phyloP scores from a whole-genome alignment of 2,113 vertebrate genomes.

The Macquaria ambigua region DNA sequence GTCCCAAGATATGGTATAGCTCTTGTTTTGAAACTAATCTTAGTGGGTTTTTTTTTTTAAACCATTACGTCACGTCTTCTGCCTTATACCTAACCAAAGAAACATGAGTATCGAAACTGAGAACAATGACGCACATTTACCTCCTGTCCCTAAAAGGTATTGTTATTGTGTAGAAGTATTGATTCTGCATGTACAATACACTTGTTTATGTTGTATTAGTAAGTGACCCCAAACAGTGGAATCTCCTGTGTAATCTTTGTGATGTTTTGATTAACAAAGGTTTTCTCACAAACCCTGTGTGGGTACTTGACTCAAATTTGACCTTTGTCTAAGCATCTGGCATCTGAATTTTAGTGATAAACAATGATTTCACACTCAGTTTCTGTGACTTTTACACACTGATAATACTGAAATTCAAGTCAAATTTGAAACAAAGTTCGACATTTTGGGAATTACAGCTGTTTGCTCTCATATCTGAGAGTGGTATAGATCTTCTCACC shows the following conservation, averaged over 20 bases:
- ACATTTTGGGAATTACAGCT: too few species aligned
- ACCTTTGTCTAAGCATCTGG: background rate
- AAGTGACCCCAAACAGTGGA: slow-evolving; percentile 26
- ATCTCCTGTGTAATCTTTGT: slow-evolving; percentile 26
- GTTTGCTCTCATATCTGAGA: background rate
- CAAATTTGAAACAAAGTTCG: too few species aligned
- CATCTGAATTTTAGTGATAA: background rate
- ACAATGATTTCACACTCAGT: background rate
- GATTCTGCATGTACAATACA: background rate
- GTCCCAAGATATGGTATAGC: background rate
- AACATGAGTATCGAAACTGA: slow-evolving; percentile 14
- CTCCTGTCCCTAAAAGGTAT: background rate
- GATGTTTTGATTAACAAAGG: background rate
- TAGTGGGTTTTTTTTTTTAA: background rate
- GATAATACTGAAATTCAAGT: too few species aligned
- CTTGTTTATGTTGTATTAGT: background rate
- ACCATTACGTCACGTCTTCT: slow-evolving; percentile 8
- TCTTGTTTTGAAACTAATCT: slow-evolving; percentile 21
- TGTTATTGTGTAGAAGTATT: background rate
- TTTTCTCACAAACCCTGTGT: background rate
- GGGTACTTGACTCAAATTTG: background rate
- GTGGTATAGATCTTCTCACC: background rate
- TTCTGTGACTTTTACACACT: too few species aligned
- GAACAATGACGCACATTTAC: slow-evolving; percentile 25
- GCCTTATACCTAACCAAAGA: slow-evolving; percentile 1